A percentile compares a stretch with the other conserved stretches of the same genome.
Conservation (phyloP, 2,797 vertebrate species). For the Paratrypauchen microcephalus region DNA sequence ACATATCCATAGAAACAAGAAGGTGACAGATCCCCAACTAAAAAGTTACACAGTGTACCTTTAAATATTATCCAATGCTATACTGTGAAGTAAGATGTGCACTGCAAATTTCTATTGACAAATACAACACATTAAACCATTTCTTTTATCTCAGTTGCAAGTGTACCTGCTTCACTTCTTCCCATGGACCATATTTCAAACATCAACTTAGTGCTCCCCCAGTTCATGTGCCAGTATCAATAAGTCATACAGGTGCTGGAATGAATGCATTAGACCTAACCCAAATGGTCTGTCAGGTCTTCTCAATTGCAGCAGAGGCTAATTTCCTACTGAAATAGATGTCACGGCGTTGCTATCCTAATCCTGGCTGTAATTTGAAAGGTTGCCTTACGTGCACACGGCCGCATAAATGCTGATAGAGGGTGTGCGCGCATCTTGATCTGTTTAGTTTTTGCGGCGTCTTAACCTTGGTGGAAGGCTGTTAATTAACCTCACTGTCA, state of each 20-base stretch:
- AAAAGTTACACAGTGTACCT: too few relatives aligned
- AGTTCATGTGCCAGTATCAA: slow-evolving; percentile 50
- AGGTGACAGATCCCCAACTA: too few relatives aligned
- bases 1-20: too few relatives aligned
- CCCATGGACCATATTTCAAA: slow-evolving; percentile 43
- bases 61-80: background rate
- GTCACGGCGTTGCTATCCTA: slow-evolving; percentile 42
- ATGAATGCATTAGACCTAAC: slow-evolving; percentile 40
- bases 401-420: slow-evolving; percentile 3
- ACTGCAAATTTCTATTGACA: background rate
- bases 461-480: slow-evolving; percentile 76
- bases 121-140: slow-evolving; percentile 13
- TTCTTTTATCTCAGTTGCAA: background rate
- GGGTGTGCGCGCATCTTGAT: slow-evolving; percentile 39
- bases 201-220: slow-evolving; percentile 44
- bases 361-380: slow-evolving; percentile 48
- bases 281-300: slow-evolving; percentile 25
- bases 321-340: slow-evolving; percentile 58
- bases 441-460: slow-evolving; percentile 66
- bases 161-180: slow-evolving; percentile 30
- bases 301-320: slow-evolving; percentile 27
- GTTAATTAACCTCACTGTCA: slow-evolving; percentile 81
- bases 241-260: slow-evolving; percentile 54
- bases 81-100: too few relatives aligned
- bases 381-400: slow-evolving; percentile 22